Evolutionary conservation across 2,797 vertebrate species (phyloP).

Genomic region (Rhynchonycteris naso): DNA sequence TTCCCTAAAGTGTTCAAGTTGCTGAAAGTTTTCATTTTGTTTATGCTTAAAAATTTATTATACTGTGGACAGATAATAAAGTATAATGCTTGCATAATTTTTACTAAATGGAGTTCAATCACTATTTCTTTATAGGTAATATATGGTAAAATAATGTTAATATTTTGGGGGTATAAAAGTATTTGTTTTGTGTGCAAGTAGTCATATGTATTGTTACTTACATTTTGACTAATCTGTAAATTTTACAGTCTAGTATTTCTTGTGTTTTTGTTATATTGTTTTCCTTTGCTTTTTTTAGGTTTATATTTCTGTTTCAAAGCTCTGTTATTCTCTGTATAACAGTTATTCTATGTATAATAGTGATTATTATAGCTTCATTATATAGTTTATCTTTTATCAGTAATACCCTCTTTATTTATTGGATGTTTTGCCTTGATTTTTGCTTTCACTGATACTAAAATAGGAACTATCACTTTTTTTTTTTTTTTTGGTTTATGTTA

Average conservation of each 20-base stretch:
- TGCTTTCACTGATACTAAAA: neutral
- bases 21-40: constrained; percentile 17
- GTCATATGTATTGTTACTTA: neutral
- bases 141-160: constrained; percentile 5
- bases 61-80: neutral
- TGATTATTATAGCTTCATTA: neutral
- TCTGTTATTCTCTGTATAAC: neutral
- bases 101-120: neutral
- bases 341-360: neutral
- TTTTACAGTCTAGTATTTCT: neutral
- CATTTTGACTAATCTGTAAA: constrained; percentile 13
- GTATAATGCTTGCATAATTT: neutral
- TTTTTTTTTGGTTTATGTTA: constrained; percentile 10
- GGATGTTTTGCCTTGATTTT: constrained; percentile 15
- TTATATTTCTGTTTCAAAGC: neutral
- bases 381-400: neutral
- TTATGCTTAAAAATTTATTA: neutral
- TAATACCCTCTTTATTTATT: neutral
- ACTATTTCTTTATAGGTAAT: neutral
- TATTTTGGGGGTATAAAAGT: neutral
- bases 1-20: neutral
- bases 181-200: neutral
- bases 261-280: constrained; percentile 13
- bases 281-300: neutral
- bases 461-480: neutral